Percentiles rank a stretch among this genome's conserved stretches.
Conservation (phyloP, 2,797 vertebrate genomes). For the Xyrichtys novacula region DNA sequence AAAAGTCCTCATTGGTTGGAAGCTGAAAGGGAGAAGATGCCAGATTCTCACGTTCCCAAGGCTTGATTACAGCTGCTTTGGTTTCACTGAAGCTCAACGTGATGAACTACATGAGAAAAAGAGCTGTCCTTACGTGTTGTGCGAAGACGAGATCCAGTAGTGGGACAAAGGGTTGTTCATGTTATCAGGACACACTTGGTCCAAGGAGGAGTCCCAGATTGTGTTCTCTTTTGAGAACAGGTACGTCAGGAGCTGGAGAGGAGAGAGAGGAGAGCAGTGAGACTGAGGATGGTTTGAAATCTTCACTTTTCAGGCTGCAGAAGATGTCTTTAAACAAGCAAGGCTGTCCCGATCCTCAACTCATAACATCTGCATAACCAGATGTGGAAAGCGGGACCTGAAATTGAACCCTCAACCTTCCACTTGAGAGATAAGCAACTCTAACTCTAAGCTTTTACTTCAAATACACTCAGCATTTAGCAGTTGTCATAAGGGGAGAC, state of each 20-base stretch:
- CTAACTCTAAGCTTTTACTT: too few relatives aligned
- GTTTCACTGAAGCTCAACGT: neutral
- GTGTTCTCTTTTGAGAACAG: conserved; percentile 99
- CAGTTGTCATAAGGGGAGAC: too few relatives aligned
- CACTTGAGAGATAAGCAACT: neutral
- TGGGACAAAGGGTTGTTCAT: conserved; percentile 98
- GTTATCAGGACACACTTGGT: conserved; percentile 90
- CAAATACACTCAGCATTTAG: too few relatives aligned
- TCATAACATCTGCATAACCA: neutral
- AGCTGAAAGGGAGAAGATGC: conserved; percentile 25
- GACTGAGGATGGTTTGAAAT: neutral
- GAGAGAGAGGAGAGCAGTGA: conserved; percentile 24
- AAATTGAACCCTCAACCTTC: too few relatives aligned
- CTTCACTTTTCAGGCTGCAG: neutral
- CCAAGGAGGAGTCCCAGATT: conserved; percentile 92
- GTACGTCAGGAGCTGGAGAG: conserved; percentile 93
- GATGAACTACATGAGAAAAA: conserved; percentile 1
- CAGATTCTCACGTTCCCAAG: conserved; percentile 31
- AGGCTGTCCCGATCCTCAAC: too few relatives aligned
- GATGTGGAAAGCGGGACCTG: too few relatives aligned
- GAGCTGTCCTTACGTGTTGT: conserved; percentile 93
- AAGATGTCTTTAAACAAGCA: neutral
- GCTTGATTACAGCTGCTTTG: conserved; percentile 23
- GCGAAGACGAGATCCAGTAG: conserved; percentile 99
- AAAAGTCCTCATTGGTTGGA: conserved; percentile 37